Conservation (phyloP, 2,888 invertebrate species). For the Lysandra coridon region DNA sequence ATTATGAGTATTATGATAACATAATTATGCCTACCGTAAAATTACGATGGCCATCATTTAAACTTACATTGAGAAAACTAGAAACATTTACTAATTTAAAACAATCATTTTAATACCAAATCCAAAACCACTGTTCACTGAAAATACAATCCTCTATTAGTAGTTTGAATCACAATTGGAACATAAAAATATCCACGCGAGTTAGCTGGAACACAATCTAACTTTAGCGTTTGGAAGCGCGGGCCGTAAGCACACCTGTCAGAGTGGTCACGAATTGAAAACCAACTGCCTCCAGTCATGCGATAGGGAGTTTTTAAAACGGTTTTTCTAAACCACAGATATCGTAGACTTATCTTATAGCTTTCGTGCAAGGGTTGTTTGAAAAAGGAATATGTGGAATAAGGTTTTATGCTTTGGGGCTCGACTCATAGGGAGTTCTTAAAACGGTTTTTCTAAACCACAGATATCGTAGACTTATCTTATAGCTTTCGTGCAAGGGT, state of each 20-base stretch:
- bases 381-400: not conserved
- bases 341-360: not conserved
- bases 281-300: slow-evolving; percentile 62
- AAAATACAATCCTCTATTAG: not conserved
- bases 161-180: slow-evolving; percentile 4
- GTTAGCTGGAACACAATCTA: slow-evolving; percentile 52
- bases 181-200: slow-evolving; percentile 17
- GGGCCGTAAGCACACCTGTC: slow-evolving; percentile 64
- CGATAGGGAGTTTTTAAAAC: slow-evolving; percentile 42
- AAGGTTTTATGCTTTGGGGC: too few relatives aligned
- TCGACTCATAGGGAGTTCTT: slow-evolving; percentile 36
- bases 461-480: not conserved
- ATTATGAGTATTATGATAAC: too few relatives aligned
- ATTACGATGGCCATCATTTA: too few relatives aligned
- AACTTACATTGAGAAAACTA: too few relatives aligned
- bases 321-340: not conserved
- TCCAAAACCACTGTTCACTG: not conserved
- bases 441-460: not conserved
- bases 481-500: not conserved
- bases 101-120: not conserved
- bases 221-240: slow-evolving; percentile 59
- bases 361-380: not conserved
- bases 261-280: slow-evolving; percentile 69
- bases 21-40: too few relatives aligned
- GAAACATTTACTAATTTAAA: too few relatives aligned